Base-by-base conservation (phyloP, 30 jellyfish, hydroid and myxozoan genomes). In the Chrysaora quinquecirrha region DNA sequence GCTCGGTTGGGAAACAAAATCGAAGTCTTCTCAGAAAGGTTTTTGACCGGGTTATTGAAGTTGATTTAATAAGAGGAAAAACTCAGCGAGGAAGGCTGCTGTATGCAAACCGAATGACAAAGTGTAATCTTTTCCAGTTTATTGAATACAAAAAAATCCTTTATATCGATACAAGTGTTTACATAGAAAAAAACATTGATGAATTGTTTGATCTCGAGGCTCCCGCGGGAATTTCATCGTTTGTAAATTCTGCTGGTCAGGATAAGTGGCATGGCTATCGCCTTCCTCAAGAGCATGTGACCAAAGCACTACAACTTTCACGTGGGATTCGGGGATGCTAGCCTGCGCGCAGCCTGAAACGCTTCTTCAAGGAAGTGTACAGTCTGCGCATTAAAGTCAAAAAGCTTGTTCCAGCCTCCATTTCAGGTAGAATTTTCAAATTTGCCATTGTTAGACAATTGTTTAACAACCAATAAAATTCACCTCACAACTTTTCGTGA, bases 201-300 rank as follows among this genome's bases (percentile, higher is more conserved):
- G 95, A 73, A 16, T 34, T 84, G n/a, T 84, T 84, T 63, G 68
- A 64, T 33, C 56, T 84, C 25, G 47, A 84, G 18, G 76, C 95
- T 10, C 95, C 95, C 18, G 95, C 95, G 14, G 95, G 95, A 3
- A 64, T 72, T 21, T 84, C 84, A 10, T 84, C 95, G 2, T 34
- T 84, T 12, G 78, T 84, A 2, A 75, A 64, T 33, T 30, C 76
- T 14, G 49, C 30, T 14, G 75, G 48, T 14, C 95, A 84, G 46
- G 71, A 64, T 0, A 72, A 30, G 28, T 72, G 29, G 49, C 95
- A 84, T 47, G 95, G 95, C 21, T 23, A 48, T 7, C 70, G 30
- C 30, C 70, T 84, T 1, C 58, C 87, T 16, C 49, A 71, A 11
- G 95, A 84, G 18, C 95, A 84, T 34, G 82, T 72, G 48, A 43